Base-by-base conservation (phyloP, 2,113 vertebrate genomes). In the Tetraodon nigroviridis region DNA sequence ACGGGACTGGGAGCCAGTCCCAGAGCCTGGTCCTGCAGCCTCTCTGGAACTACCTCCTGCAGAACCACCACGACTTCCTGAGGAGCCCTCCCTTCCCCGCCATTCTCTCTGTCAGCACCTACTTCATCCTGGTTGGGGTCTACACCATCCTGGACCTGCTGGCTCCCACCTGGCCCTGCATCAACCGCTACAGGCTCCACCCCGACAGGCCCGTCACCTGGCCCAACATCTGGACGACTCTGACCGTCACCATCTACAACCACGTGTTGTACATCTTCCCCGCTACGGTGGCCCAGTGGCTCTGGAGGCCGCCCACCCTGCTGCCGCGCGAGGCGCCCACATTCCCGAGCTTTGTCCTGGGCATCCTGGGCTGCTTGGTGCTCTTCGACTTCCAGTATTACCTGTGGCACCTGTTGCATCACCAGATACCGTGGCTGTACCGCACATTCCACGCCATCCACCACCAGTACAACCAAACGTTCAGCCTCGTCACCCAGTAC, bases 351-450 rank as follows among this genome's bases (percentile, higher is more conserved):
- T 91, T 92, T 64, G 58, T 87, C 51, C 58, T 90, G 51, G 91
- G 91, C 13, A 84, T 92, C 65, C 55, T 89, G 63, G 90, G 90
- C 46, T 92, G 91, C 78, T 86, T 81, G 37, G 79, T 92, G n/a
- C 77, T 92, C 22, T 92, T 92, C 32, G 91, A 92, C 69, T 91
- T 91, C 78, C 91, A 92, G 84, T 92, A 91, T 44, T 92, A 91
- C 78, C 63, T 91, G 47, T 92, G 91, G 91, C 90, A 92, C 71
- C 79, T 91, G 13, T 59, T 92, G 59, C 91, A 92, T 79, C 91
- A 92, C 69, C 85, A 87, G 4, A 69, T 92, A 1, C 72, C 82
- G 8, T 92, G 91, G 91, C 58, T 92, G 46, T 91, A 92, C 84
- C 81, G 87, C 50, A 92, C 89, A 17, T 92, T 92, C 80, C 91